Conservation (phyloP, 2,888 invertebrate genomes). For the Epinotia bilunana region DNA sequence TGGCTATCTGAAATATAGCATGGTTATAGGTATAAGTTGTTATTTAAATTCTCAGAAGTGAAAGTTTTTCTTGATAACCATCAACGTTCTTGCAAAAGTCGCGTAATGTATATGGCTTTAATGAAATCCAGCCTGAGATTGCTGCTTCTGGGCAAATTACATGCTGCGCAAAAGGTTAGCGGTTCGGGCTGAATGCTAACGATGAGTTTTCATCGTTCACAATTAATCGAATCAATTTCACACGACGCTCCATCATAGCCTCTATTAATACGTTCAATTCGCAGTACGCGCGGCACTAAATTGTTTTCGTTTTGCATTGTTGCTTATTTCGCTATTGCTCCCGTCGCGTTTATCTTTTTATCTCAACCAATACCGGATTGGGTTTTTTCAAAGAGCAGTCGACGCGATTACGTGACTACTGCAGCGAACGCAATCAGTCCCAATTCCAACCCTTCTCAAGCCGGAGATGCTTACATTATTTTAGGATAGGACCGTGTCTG, state of each 20-base stretch:
- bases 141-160: conserved; percentile 20
- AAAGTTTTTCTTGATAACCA: conserved; percentile 43
- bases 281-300: conserved; percentile 30
- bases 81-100: conserved; percentile 38
- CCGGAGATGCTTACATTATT: conserved; percentile 21
- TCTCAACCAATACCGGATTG: conserved; percentile 35
- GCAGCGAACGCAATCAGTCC: conserved; percentile 40
- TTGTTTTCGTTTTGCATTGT: conserved; percentile 38
- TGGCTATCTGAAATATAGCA: conserved; percentile 28
- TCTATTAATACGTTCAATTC: conserved; percentile 24
- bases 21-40: conserved; percentile 24
- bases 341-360: conserved; percentile 33
- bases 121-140: conserved; percentile 37
- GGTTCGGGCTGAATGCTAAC: conserved; percentile 28
- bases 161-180: conserved; percentile 36
- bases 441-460: conserved; percentile 42
- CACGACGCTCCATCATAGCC: conserved; percentile 26
- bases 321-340: conserved; percentile 20
- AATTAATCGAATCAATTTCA: conserved; percentile 42
- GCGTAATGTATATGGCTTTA: conserved; percentile 37
- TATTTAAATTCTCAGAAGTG: conserved; percentile 41
- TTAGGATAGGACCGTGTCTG: background rate
- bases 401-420: conserved; percentile 38
- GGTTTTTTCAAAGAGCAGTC: conserved; percentile 30
- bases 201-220: conserved; percentile 41